These are phyloP conservation scores for Rhinichthys klamathensis DNA, from an alignment of 2,113 vertebrate species.

Conservation along the genomic window DNA sequence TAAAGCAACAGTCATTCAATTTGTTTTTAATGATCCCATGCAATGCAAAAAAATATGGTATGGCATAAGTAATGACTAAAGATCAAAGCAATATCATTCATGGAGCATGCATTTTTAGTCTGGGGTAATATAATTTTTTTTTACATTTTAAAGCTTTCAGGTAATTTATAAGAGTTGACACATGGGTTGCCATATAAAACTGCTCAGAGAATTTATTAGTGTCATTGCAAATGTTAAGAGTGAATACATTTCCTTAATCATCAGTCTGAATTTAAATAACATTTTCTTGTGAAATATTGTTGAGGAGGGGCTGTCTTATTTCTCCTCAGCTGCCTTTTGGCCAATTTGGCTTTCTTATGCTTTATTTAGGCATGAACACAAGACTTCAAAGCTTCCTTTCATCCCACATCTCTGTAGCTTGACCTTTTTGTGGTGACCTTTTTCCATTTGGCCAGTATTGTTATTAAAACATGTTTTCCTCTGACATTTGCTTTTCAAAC, in stretches of 20 bases:
- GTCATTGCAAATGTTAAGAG: neutral
- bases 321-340: neutral
- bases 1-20: slow-evolving; percentile 14
- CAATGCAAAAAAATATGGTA: slow-evolving; percentile 18
- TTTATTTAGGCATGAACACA: slow-evolving; percentile 6
- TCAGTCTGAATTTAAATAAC: neutral
- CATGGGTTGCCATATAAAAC: neutral
- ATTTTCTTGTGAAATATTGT: neutral
- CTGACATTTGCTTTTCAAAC: slow-evolving; percentile 18
- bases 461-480: neutral
- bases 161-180: neutral
- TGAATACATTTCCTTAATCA: neutral
- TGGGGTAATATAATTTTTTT: neutral
- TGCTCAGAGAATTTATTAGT: neutral
- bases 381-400: slow-evolving; percentile 34
- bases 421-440: slow-evolving; percentile 12
- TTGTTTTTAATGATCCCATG: slow-evolving; percentile 16
- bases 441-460: slow-evolving; percentile 12
- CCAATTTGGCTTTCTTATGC: slow-evolving; percentile 19
- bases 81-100: neutral
- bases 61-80: neutral
- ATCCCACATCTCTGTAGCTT: slow-evolving; percentile 5
- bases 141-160: neutral
- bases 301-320: neutral
- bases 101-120: neutral